Conservation (phyloP, 2,113 vertebrate genomes). For the Mesocricetus auratus region DNA sequence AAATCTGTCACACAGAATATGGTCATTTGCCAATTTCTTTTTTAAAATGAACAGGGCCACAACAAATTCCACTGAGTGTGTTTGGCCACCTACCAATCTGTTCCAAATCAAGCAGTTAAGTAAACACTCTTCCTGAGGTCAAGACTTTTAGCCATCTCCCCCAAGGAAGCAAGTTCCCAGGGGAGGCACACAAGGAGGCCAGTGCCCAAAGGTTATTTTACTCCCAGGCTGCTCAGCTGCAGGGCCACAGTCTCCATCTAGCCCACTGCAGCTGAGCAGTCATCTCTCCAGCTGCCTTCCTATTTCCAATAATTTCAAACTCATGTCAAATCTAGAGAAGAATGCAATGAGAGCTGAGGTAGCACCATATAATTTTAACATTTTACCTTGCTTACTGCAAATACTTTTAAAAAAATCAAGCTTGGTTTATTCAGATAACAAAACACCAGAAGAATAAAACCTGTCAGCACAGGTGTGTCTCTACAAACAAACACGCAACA, state of each 20-base stretch:
- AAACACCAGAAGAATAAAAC: constrained; percentile 13
- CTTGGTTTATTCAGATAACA: constrained; percentile 34
- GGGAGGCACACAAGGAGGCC: not conserved
- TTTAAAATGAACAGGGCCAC: constrained; percentile 44
- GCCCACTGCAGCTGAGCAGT: not conserved
- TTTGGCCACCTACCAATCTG: constrained; percentile 31
- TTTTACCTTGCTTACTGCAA: not conserved
- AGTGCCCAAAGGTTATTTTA: not conserved
- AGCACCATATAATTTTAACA: not conserved
- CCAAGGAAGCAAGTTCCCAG: constrained; percentile 41
- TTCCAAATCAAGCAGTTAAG: constrained; percentile 29
- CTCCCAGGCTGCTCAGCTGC: not conserved
- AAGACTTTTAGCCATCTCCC: constrained; percentile 43
- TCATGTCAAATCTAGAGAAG: not conserved
- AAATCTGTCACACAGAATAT: constrained; percentile 56
- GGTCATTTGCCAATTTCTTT: constrained; percentile 70
- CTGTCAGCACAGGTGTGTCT: constrained; percentile 1
- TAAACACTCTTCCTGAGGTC: constrained; percentile 56
- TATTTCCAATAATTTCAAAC: constrained; percentile 21
- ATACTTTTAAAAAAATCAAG: constrained; percentile 1
- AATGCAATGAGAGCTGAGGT: not conserved
- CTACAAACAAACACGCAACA: not conserved
- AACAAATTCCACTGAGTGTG: constrained; percentile 41
- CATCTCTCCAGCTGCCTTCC: not conserved
- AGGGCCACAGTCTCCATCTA: not conserved